Percentiles rank a stretch among this genome's conserved stretches.
These are phyloP conservation scores for Clavelina lepadiformis DNA, from an alignment of 23 tunicate species.

Conservation along the genomic window DNA sequence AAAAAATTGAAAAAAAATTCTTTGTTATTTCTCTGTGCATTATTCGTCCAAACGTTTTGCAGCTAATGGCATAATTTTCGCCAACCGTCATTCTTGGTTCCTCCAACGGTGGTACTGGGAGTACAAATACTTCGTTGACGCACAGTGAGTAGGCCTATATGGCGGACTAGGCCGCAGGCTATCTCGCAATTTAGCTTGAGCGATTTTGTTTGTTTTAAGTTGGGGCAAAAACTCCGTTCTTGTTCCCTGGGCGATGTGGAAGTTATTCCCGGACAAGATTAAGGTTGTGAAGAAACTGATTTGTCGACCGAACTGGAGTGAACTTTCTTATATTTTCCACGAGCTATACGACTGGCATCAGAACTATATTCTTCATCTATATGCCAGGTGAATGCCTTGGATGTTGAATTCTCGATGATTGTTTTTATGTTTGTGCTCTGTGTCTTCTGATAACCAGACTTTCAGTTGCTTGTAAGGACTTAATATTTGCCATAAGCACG, in stretches of 20 bases:
- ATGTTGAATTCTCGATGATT: too few species aligned
- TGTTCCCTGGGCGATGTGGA: constrained; percentile 72
- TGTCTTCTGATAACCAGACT: too few species aligned
- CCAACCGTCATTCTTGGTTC: constrained; percentile 56
- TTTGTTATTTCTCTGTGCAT: too few species aligned
- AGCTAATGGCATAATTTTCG: constrained; percentile 45
- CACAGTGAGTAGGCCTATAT: constrained; percentile 36
- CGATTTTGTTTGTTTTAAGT: constrained; percentile 2
- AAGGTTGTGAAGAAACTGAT: constrained; percentile 48
- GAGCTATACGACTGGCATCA: constrained; percentile 56
- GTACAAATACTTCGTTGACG: constrained; percentile 46
- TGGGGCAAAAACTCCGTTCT: constrained; percentile 77
- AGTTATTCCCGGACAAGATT: constrained; percentile 39
- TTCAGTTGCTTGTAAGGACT: too few species aligned
- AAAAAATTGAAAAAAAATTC: too few species aligned
- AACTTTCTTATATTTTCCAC: constrained; percentile 35
- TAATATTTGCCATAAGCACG: too few species aligned
- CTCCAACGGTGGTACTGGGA: constrained; percentile 68
- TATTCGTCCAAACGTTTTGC: too few species aligned
- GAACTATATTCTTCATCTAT: constrained; percentile 54
- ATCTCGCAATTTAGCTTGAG: not conserved
- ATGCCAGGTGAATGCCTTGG: constrained; percentile 46
- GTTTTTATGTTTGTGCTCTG: too few species aligned
- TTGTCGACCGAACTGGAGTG: constrained; percentile 71
- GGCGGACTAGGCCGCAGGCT: too few species aligned